Evolutionary conservation across 2,888 invertebrate species (phyloP).

Genomic region (Diplazon laetatorius): DNA sequence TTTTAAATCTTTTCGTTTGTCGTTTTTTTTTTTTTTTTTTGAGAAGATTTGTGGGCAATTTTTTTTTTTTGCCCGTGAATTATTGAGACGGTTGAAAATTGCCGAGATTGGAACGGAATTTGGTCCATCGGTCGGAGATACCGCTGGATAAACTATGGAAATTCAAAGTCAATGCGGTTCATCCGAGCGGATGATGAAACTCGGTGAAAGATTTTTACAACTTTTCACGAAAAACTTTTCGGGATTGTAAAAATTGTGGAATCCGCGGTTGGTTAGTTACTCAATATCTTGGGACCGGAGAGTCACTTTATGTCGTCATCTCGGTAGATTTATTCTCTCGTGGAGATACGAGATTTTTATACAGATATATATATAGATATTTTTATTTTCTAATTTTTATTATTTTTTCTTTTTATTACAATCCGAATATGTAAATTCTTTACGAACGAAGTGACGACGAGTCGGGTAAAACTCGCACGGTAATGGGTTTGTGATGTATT

Average conservation of each 20-base stretch:
- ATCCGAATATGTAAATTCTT: conserved; percentile 7
- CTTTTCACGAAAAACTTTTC: not conserved
- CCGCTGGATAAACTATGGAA: not conserved
- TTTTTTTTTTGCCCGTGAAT: too few relatives aligned
- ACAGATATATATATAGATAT: too few relatives aligned
- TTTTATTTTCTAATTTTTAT: too few relatives aligned
- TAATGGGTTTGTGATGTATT: not conserved
- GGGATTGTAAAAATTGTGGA: conserved; percentile 8
- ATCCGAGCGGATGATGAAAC: not conserved
- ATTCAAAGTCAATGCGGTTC: conserved; percentile 6
- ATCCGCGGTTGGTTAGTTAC: not conserved
- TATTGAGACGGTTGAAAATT: not conserved
- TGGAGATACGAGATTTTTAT: not conserved
- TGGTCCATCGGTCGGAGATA: not conserved
- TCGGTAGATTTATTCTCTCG: not conserved
- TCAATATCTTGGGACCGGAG: not conserved
- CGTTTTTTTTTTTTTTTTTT: too few relatives aligned
- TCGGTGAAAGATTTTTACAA: not conserved
- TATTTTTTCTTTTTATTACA: not conserved
- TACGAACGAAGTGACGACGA: not conserved
- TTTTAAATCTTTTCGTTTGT: too few relatives aligned
- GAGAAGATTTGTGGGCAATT: not conserved
- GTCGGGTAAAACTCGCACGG: not conserved
- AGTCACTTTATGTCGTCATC: not conserved
- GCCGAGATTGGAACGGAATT: not conserved